Percentiles rank a stretch among this genome's conserved stretches.
These are phyloP conservation scores for Enteromius fasciolatus DNA, from an alignment of 2,797 vertebrate species.

Conservation along the genomic window DNA sequence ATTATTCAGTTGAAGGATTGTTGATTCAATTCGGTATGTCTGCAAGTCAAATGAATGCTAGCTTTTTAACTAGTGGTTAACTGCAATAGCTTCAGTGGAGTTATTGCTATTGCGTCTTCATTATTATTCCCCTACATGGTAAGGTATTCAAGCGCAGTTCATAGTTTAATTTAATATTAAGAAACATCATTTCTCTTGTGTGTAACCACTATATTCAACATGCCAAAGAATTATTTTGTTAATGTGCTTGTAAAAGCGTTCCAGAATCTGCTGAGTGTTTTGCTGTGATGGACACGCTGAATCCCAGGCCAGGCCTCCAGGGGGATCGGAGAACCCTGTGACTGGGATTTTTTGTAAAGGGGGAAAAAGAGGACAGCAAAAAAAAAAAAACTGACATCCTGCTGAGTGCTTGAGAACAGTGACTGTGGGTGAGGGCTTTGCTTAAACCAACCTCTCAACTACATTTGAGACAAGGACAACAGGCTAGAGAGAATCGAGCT, in stretches of 20 bases:
- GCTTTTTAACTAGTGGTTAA: background rate
- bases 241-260: conserved; percentile 5
- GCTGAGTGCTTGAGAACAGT: conserved; percentile 39
- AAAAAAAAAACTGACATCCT: conserved; percentile 45
- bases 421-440: background rate
- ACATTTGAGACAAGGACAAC: conserved; percentile 18
- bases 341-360: conserved; percentile 63
- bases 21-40: background rate
- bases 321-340: conserved; percentile 60
- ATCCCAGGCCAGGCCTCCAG: conserved; percentile 63
- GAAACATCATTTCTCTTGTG: background rate
- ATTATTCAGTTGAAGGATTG: background rate
- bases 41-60: background rate
- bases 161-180: background rate
- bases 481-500: conserved; percentile 42
- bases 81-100: background rate
- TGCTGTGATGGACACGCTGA: conserved; percentile 61
- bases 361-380: background rate
- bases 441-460: conserved; percentile 49
- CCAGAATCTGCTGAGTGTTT: conserved; percentile 67
- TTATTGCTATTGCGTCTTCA: background rate
- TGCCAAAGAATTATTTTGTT: background rate
- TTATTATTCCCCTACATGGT: background rate
- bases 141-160: background rate
- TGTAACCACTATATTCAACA: background rate